These are phyloP conservation scores for Oncorhynchus gorbuscha DNA, from an alignment of 2,113 vertebrate genomes.

Conservation along the genomic window DNA sequence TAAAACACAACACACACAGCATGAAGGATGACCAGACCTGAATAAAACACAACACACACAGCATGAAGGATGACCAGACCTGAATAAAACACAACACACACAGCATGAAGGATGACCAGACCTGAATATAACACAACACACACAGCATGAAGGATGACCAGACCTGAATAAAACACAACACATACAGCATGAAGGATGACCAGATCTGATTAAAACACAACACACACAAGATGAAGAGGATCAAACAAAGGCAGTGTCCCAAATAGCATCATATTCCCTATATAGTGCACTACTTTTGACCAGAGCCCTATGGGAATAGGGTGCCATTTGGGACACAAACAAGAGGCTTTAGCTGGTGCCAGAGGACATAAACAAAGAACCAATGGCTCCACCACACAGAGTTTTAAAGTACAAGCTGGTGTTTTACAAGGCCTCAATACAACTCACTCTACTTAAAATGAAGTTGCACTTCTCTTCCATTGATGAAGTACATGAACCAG, in stretches of 20 bases:
- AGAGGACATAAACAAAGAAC: not conserved
- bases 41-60: no score
- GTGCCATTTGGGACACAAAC: not conserved
- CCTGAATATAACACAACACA: not conserved
- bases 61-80: constrained; percentile 65
- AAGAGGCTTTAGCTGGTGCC: not conserved
- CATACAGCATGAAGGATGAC: constrained; percentile 25
- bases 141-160: constrained; percentile 47
- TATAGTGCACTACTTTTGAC: not conserved
- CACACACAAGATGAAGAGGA: not conserved
- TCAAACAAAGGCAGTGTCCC: not conserved
- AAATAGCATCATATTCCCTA: not conserved
- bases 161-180: constrained; percentile 63
- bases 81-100: constrained; percentile 44
- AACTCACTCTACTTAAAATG: not conserved
- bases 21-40: no score
- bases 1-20: no score
- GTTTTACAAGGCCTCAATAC: not conserved
- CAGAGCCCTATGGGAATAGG: not conserved
- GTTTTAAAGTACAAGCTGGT: not conserved
- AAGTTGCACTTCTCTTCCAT: not conserved
- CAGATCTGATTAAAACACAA: constrained; percentile 69
- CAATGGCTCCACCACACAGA: not conserved
- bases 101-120: not conserved
- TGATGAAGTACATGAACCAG: not conserved